A percentile compares a stretch with the other conserved stretches of the same genome.
These are phyloP conservation scores for Heteromurus nitidus DNA, from an alignment of 2,888 invertebrate genomes.

Conservation along the genomic window DNA sequence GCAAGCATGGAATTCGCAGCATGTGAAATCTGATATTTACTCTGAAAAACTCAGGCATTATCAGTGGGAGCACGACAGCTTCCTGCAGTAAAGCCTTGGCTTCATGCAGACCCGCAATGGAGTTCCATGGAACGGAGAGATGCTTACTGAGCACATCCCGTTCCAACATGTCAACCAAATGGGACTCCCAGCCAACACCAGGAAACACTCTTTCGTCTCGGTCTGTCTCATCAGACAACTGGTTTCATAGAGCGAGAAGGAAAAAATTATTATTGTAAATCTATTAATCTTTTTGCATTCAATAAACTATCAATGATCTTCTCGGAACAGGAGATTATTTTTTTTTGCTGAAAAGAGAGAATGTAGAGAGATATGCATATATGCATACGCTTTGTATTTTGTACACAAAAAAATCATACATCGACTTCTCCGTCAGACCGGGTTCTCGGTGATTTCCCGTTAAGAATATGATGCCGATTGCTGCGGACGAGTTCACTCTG, in stretches of 20 bases:
- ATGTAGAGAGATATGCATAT: no score
- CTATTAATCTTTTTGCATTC: conserved; percentile 21
- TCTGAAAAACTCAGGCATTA: conserved; percentile 93
- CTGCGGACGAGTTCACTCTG: conserved; percentile 55
- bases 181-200: conserved; percentile 83
- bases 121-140: conserved; percentile 88
- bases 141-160: conserved; percentile 89
- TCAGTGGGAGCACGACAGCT: conserved; percentile 89
- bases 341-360: no score
- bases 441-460: conserved; percentile 63
- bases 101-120: conserved; percentile 84
- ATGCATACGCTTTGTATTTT: no score
- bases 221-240: conserved; percentile 71
- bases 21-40: conserved; percentile 75
- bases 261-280: conserved; percentile 11
- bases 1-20: not conserved
- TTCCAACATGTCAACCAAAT: conserved; percentile 88
- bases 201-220: conserved; percentile 78
- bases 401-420: conserved; percentile 54
- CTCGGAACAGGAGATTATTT: not conserved
- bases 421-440: conserved; percentile 73
- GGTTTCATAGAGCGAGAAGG: conserved; percentile 6
- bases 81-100: conserved; percentile 87
- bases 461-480: conserved; percentile 46
- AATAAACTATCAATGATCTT: no score